Evolutionary conservation across 2,888 invertebrate genomes (phyloP), one percentile per base, ranked within the genome.

Genomic region (Teleogryllus oceanicus): DNA sequence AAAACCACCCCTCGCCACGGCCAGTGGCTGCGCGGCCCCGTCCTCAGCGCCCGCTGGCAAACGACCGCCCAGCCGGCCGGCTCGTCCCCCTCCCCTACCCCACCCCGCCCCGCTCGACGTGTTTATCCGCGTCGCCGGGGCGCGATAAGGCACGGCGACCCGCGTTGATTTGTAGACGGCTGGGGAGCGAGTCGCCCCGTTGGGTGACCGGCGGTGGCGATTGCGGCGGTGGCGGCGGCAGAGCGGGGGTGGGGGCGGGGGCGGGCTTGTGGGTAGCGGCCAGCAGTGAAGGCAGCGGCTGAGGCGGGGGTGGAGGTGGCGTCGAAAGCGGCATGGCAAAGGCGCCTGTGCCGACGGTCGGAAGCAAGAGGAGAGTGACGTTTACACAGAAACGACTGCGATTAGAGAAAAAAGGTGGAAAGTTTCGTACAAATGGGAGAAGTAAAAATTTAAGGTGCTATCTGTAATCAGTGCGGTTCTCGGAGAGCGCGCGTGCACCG

Each of bases 61-160:
- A 37, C 37, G 37, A 1, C 37, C 3, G 4, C 16, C 62, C 62
- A 12, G 62, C n/a, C 16, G 62, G 8, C 62, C n/a, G 62, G 4
- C 62, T 62, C 62, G 62, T 4, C 3, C 62, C 16, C 62, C 62
- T 62, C 16, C 16, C 4, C 12, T 16, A 1, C 12, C 51, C 51
- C 51, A 1, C 21, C 21, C 13, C 62, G 62, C 62, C 13, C 62
- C 62, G 0, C 13, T 4, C 62, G 62, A 62, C 62, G 62, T 62
- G 62, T 62, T 62, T 62, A 62, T 62, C 62, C 62, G 62, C 62
- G 62, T 62, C 62, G 62, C 62, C 62, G 16, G n/a, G 62, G 62
- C 62, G 62, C 62, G 62, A 62, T 62, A 62, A 62, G 62, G 62
- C 62, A 62, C 62, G 62, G 62, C 62, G n/a, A 37, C 16, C n/a